Conservation (phyloP, 1,140 invertebrate species). For the Yoshiicerus persimilis region DNA sequence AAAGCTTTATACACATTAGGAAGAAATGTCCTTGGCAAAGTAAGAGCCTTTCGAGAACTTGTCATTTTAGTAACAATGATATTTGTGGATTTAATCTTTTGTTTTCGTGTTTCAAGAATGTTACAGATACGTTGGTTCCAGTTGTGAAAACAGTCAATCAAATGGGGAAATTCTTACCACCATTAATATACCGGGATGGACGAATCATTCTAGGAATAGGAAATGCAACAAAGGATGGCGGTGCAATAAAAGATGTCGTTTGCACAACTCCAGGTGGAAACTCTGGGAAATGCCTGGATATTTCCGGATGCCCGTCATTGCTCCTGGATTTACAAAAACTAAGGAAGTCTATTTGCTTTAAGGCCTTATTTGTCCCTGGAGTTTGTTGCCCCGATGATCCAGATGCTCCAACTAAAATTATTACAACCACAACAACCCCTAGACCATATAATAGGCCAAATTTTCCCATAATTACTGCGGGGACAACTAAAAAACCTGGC, state of each 20-base stretch:
- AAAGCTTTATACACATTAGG: constrained; percentile 75
- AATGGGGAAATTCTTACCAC: constrained; percentile 59
- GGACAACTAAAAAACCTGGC: constrained; percentile 32
- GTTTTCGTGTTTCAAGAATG: constrained; percentile 57
- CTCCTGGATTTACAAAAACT: constrained; percentile 78
- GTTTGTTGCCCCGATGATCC: constrained; percentile 46
- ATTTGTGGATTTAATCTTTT: no score
- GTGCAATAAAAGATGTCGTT: constrained; percentile 44
- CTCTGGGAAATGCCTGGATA: constrained; percentile 79
- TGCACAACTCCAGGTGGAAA: constrained; percentile 80
- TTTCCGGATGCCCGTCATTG: constrained; percentile 84
- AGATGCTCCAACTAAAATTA: constrained; percentile 32
- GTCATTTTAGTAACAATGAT: no score
- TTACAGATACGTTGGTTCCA: constrained; percentile 75
- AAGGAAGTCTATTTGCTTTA: constrained; percentile 85
- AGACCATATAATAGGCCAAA: constrained; percentile 49
- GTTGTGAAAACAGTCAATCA: constrained; percentile 62
- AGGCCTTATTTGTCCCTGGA: constrained; percentile 82
- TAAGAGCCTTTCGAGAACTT: neutral
- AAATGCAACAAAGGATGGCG: constrained; percentile 46
- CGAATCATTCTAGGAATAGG: constrained; percentile 49
- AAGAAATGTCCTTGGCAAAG: constrained; percentile 73
- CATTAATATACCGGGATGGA: constrained; percentile 55
- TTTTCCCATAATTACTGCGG: constrained; percentile 46
- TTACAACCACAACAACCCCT: constrained; percentile 52